These are phyloP conservation scores for Panagrolaimus sp. DNA, from an alignment of 1,140 invertebrate species.

Conservation along the genomic window DNA sequence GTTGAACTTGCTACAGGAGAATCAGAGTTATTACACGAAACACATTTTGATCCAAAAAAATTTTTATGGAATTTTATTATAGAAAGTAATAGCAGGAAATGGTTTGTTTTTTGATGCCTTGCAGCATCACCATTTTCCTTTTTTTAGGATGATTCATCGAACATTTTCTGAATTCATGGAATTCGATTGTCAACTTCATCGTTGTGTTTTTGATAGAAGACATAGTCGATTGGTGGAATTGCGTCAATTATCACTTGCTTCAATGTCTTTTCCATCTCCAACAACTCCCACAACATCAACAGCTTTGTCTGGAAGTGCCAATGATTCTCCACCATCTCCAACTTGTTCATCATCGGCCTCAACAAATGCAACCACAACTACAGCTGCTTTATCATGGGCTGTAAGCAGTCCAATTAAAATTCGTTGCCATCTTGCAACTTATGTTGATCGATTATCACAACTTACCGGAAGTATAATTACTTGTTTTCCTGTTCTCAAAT, in stretches of 20 bases:
- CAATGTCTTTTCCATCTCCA: conserved; percentile 20
- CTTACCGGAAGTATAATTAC: conserved; percentile 84
- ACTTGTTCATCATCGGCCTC: conserved; percentile 16
- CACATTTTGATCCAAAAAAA: neutral
- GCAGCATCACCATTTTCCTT: neutral
- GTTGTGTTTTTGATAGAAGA: conserved; percentile 49
- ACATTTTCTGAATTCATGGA: neutral
- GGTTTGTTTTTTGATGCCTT: neutral
- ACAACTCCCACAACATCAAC: neutral
- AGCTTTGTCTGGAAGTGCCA: neutral
- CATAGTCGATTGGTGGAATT: conserved; percentile 38
- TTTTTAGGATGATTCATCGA: conserved; percentile 2
- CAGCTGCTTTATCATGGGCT: neutral
- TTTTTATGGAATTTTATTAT: neutral
- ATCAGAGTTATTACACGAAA: neutral
- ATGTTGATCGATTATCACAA: conserved; percentile 75
- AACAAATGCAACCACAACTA: neutral
- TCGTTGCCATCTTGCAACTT: conserved; percentile 58
- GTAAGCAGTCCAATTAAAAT: conserved; percentile 15
- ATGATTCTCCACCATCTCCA: neutral
- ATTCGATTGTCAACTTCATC: conserved; percentile 27
- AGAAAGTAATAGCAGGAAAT: conserved; percentile 3
- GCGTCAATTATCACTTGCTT: conserved; percentile 14
- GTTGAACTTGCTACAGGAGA: neutral
- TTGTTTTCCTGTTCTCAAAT: conserved; percentile 89